Evolutionary conservation across 2,888 invertebrate species (phyloP), one percentile per base, ranked within the genome.

Genomic region (Julus scanicus): DNA sequence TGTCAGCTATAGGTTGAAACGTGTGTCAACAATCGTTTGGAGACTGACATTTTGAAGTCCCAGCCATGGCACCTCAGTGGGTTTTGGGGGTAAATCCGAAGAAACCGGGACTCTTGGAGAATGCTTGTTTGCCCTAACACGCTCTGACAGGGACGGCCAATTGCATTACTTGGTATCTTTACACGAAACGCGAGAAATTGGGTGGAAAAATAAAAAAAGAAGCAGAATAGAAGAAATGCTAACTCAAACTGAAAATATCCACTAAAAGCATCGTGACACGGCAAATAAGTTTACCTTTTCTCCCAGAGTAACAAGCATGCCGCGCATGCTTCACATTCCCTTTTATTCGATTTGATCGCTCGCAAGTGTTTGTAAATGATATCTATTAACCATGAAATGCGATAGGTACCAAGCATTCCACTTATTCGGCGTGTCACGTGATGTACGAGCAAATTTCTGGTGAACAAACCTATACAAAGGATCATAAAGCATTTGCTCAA

Each of bases 291-390:
- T 53, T 53, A 80, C 37, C 29, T 37, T 80, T 37, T 29, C 80
- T 80, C 13, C 80, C 80, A 9, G 53, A 53, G 17, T 53, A 53
- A 53, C 17, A 17, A 53, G 17, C 53, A 53, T 53, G 11, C 37
- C 80, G 6, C 80, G 80, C 80, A 80, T 80, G 63, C 63, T 20
- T 6, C 17, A 20, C 63, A 71, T 71, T 17, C 63, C 63, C 20
- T 29, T 29, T 80, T 11, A 80, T 80, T 80, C 80, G 80, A 80
- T 80, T 80, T 80, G 80, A 80, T 80, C 37, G 80, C 80, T 80
- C 29, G 29, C 80, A 80, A 80, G 80, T 80, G 80, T 80, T 80
- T 80, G 80, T 80, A 80, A 80, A 80, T 80, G 80, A 80, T 80
- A 80, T 80, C 80, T 80, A 80, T 80, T 80, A 80, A 29, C 80